These are phyloP conservation scores for Drosophila suzukii DNA, from an alignment of 1,140 invertebrate genomes.

Conservation along the genomic window DNA sequence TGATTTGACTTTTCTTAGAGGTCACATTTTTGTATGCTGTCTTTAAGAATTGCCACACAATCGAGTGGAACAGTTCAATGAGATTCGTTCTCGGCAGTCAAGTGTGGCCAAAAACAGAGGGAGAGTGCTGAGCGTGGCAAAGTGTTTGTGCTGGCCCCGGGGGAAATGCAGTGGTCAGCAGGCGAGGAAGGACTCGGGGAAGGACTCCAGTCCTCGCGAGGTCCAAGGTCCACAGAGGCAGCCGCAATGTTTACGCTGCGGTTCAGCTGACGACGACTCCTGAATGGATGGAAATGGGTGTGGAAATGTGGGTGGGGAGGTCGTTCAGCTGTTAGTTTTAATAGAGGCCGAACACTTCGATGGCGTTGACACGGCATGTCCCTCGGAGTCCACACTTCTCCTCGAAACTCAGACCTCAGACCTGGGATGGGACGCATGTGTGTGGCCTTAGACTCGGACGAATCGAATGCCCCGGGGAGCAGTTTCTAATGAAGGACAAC, in stretches of 20 bases:
- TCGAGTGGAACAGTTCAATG: constrained; percentile 1
- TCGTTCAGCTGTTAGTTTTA: constrained; percentile 67
- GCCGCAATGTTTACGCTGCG: constrained; percentile 74
- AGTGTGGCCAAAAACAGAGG: not conserved
- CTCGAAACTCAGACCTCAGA: constrained; percentile 8
- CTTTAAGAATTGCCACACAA: not conserved
- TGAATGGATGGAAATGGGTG: not conserved
- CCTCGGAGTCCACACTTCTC: constrained; percentile 5
- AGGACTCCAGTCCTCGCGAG: not conserved
- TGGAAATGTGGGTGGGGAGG: not conserved
- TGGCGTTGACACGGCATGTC: constrained; percentile 58
- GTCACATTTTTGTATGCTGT: not conserved
- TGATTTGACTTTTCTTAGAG: not conserved
- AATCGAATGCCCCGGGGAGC: constrained; percentile 74
- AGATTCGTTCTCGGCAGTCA: not conserved
- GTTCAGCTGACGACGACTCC: constrained; percentile 38
- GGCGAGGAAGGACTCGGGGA: constrained; percentile 34
- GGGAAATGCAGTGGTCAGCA: constrained; percentile 59
- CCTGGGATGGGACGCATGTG: constrained; percentile 21
- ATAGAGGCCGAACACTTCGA: constrained; percentile 75
- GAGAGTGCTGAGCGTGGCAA: constrained; percentile 54
- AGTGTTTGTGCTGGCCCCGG: constrained; percentile 53
- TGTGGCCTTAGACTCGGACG: constrained; percentile 44
- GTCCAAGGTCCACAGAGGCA: constrained; percentile 34
- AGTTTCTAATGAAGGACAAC: constrained; percentile 77